Percentiles rank a stretch among this genome's conserved stretches.
These are phyloP conservation scores for Acanthosepion lycidas DNA, from an alignment of 2,888 invertebrate species.

Conservation along the genomic window DNA sequence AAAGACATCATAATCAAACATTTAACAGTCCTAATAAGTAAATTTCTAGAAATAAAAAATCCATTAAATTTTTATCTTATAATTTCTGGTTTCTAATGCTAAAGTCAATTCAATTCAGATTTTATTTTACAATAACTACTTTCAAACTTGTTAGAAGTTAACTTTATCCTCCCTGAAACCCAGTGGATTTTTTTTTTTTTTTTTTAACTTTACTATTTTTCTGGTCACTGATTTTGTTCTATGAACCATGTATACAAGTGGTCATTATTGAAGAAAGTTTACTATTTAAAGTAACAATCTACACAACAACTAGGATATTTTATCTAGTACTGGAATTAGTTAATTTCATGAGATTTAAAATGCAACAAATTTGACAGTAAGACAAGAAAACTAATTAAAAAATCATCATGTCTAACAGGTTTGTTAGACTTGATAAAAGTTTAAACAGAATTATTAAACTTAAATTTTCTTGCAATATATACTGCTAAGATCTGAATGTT, in stretches of 20 bases:
- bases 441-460: background rate
- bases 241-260: background rate
- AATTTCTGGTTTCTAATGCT: no score
- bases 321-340: background rate
- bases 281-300: background rate
- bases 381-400: no score
- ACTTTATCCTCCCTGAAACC: background rate
- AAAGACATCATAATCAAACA: background rate
- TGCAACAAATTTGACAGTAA: no score
- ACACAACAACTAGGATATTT: background rate
- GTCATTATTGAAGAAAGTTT: background rate
- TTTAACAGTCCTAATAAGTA: no score
- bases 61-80: background rate
- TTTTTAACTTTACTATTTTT: background rate
- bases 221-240: constrained; percentile 9
- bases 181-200: background rate
- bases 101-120: no score
- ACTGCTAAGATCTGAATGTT: background rate
- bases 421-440: no score
- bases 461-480: background rate
- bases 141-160: background rate
- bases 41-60: background rate
- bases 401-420: no score
- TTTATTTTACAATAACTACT: no score
- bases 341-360: no score